Evolutionary conservation across 2,113 vertebrate species (phyloP).

Genomic region (Hemicordylus capensis): DNA sequence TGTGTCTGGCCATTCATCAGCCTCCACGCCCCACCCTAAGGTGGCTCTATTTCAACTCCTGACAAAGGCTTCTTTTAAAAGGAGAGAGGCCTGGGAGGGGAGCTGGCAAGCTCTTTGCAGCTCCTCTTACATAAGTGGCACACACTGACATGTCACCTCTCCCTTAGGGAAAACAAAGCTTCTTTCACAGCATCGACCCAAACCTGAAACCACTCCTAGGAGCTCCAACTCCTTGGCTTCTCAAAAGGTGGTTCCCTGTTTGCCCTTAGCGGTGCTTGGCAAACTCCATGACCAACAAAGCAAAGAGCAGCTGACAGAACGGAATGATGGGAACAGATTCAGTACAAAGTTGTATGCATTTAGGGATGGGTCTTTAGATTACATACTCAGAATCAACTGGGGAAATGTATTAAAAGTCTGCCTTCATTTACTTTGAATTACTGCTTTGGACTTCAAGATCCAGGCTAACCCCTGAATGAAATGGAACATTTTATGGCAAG

Average conservation of each 20-base stretch:
- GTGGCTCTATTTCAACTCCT: not conserved
- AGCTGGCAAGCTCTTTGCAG: not conserved
- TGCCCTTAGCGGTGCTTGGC: not conserved
- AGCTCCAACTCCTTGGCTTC: not conserved
- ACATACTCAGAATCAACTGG: not conserved
- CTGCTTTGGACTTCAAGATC: not conserved
- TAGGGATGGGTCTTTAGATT: not conserved
- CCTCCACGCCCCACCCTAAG: not conserved
- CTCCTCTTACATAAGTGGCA: conserved; percentile 1
- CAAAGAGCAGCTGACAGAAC: not conserved
- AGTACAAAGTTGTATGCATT: not conserved
- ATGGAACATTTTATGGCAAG: not conserved
- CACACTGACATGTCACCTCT: not conserved
- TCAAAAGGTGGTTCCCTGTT: not conserved
- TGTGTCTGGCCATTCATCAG: not conserved
- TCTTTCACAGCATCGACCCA: not conserved
- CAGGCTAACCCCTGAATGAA: not conserved
- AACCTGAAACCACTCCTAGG: not conserved
- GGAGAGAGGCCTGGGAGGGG: not conserved
- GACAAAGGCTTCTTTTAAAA: not conserved
- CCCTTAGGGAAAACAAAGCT: not conserved
- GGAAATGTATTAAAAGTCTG: not conserved
- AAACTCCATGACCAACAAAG: not conserved
- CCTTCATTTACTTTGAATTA: not conserved
- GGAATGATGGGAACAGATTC: not conserved